Percentiles rank a stretch among this genome's conserved stretches.
Evolutionary conservation across 2,888 invertebrate genomes (phyloP).

Genomic region (Hesperia comma): DNA sequence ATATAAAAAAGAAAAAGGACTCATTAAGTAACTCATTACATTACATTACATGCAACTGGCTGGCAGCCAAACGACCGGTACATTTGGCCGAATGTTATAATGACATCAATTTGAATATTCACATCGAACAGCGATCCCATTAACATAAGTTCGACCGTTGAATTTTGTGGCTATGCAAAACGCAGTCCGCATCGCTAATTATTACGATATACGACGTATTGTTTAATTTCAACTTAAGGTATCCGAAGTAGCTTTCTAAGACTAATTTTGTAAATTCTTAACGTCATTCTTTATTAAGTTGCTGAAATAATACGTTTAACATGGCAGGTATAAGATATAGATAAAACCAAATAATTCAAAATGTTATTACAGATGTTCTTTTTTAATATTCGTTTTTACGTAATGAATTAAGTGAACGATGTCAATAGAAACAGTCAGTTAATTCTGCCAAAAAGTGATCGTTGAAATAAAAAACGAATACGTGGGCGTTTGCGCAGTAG

Average conservation of each 20-base stretch:
- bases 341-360: no score
- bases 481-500: constrained; percentile 79
- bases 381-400: neutral
- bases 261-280: no score
- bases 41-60: constrained; percentile 76
- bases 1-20: constrained; percentile 62
- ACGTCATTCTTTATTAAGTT: no score
- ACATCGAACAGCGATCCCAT: constrained; percentile 81
- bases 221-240: constrained; percentile 39
- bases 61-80: constrained; percentile 75
- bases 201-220: constrained; percentile 44
- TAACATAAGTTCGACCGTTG: constrained; percentile 83
- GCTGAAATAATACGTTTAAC: no score
- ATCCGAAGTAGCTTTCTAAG: constrained; percentile 10
- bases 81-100: constrained; percentile 80
- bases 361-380: no score
- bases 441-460: constrained; percentile 74
- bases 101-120: constrained; percentile 85
- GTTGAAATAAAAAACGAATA: constrained; percentile 73
- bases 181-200: constrained; percentile 76
- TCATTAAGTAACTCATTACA: constrained; percentile 80
- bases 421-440: constrained; percentile 39
- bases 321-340: no score
- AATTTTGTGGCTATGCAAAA: constrained; percentile 79
- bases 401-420: constrained; percentile 10